phyloP scores from a whole-genome alignment of 2,888 invertebrate genomes.

The Caradrina kadenii region DNA sequence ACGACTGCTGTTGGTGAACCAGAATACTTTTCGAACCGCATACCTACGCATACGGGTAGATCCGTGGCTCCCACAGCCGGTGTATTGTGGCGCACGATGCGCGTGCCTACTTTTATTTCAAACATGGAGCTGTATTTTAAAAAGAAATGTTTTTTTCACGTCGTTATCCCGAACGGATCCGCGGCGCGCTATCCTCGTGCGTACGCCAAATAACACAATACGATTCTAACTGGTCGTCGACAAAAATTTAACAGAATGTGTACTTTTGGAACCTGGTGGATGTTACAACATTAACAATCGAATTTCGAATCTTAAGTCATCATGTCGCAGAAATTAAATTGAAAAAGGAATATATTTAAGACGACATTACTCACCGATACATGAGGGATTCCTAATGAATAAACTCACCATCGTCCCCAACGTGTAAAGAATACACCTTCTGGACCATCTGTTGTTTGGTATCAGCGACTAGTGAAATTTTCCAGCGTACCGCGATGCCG shows the following conservation, averaged over 20 bases:
- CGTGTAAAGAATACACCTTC: neutral
- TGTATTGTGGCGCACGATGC: slow-evolving; percentile 1
- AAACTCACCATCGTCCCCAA: no score
- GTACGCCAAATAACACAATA: slow-evolving; percentile 9
- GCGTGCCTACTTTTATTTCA: neutral
- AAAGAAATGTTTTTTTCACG: slow-evolving; percentile 37
- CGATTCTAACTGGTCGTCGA: neutral
- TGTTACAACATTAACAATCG: neutral
- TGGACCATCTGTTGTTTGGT: neutral
- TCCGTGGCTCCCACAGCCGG: neutral
- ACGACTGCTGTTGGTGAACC: neutral
- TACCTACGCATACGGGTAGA: neutral
- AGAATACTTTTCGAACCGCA: neutral
- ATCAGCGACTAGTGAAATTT: slow-evolving; percentile 35
- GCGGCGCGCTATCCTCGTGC: neutral
- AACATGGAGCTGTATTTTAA: slow-evolving; percentile 26
- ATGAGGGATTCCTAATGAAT: no score
- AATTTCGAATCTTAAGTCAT: neutral
- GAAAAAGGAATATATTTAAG: no score
- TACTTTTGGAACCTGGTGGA: neutral
- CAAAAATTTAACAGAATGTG: neutral
- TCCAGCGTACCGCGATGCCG: slow-evolving; percentile 16
- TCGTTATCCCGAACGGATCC: slow-evolving; percentile 39
- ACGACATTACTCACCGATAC: no score
- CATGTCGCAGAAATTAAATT: no score